Conservation (phyloP, 2,888 invertebrate species). For the Tillus elongatus region DNA sequence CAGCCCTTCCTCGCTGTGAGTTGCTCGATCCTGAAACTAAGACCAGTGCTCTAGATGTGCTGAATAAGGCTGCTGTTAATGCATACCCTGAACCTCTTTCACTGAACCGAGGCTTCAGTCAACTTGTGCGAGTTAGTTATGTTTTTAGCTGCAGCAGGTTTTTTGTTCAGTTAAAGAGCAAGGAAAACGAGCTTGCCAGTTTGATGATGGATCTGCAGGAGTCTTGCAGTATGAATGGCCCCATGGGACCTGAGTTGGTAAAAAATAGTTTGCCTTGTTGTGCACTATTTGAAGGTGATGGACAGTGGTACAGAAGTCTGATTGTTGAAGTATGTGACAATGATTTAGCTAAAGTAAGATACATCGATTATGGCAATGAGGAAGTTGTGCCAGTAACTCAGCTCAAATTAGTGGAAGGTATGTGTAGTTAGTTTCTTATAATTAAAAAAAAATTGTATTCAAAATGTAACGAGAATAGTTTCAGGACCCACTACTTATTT, state of each 20-base stretch:
- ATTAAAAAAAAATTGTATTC: no score
- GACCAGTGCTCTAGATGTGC: conserved; percentile 50
- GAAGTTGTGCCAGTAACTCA: conserved; percentile 58
- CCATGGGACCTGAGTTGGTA: conserved; percentile 25
- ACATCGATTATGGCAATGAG: conserved; percentile 93
- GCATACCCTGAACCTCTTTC: conserved; percentile 35
- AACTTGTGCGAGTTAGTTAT: conserved; percentile 53
- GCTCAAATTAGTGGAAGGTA: conserved; percentile 55
- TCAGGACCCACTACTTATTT: no score
- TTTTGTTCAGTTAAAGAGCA: conserved; percentile 60
- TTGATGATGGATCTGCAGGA: conserved; percentile 59
- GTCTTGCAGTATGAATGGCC: conserved; percentile 44
- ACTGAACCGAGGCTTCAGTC: conserved; percentile 35
- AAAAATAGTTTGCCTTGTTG: conserved; percentile 57
- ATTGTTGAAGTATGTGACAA: conserved; percentile 45
- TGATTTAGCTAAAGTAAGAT: conserved; percentile 53
- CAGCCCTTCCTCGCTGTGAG: conserved; percentile 66
- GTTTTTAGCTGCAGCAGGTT: conserved; percentile 64
- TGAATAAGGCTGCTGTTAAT: conserved; percentile 37
- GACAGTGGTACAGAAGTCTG: conserved; percentile 85
- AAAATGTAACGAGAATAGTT: no score
- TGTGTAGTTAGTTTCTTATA: no score
- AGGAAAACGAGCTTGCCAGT: conserved; percentile 50
- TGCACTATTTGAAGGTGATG: conserved; percentile 71
- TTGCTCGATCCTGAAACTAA: conserved; percentile 49